Base-by-base conservation (phyloP, 2,888 invertebrate species). In the Drosophila barbarae region DNA sequence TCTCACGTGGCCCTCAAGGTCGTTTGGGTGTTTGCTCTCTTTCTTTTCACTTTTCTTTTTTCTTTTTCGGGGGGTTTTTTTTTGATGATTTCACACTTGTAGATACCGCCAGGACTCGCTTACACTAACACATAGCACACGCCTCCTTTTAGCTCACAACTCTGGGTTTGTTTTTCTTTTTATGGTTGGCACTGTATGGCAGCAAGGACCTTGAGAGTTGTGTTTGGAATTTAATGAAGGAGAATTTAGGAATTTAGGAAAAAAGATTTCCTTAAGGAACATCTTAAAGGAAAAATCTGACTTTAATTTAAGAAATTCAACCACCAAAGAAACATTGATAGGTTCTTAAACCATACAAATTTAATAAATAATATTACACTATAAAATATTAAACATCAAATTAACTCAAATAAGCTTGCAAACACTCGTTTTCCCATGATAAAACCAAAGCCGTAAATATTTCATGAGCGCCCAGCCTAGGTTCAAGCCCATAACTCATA, bases 1-100 rank as follows among this genome's bases (percentile, higher is more conserved):
- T 73, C 82, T 77, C 81, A 68, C 66, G 65, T 77, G 59, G 67
- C 59, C 66, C 69, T 70, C 85, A 80, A 80, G 79, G 79, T 82
- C 85, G 68, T 84, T 82, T 70, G 69, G 42, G 39, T 38, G 36
- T 50, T 44, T 10, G 44, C 52, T 35, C 57, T 49, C 26, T 2
- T 54, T 21, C 10, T 21, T 4, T 54, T 21, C 10, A 23, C 26
- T 41, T 35, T 57, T 36, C 30, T 36, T 38, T 42, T 13, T 52
- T 10, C 35, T 52, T 26, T 44, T 30, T 46, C 26, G n/a, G 52
- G 28, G 28, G n/a, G 34, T 34, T 36, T 23, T 23, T 34, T 50
- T 30, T 30, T 38, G 82, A 78, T 84, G 84, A 84, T 71, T 82
- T 84, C 79, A 82, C 79, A 81, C 69, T 69, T 53, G 58, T 63